Conservation (phyloP, 2,888 invertebrate species). For the Diarsia dahlii region DNA sequence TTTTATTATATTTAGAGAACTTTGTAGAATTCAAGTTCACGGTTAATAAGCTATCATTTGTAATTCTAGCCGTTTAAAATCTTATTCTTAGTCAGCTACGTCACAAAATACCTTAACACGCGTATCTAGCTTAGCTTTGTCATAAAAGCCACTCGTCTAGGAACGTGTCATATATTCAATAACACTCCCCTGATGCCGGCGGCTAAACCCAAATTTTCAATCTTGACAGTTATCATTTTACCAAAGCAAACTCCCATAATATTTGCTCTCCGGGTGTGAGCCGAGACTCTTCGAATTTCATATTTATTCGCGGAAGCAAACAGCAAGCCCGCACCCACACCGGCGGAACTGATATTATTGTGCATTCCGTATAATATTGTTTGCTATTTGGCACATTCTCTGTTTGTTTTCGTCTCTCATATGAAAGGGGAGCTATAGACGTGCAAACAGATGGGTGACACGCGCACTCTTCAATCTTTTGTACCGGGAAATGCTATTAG, state of each 20-base stretch:
- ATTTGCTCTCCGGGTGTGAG: slow-evolving; percentile 87
- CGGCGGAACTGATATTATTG: slow-evolving; percentile 91
- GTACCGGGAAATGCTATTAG: slow-evolving; percentile 85
- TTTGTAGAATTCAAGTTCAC: neutral
- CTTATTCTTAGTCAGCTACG: neutral
- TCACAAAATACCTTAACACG: slow-evolving; percentile 7
- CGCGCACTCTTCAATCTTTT: slow-evolving; percentile 81
- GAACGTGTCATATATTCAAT: slow-evolving; percentile 75
- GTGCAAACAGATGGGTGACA: slow-evolving; percentile 88
- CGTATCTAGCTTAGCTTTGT: slow-evolving; percentile 49
- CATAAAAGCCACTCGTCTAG: slow-evolving; percentile 67
- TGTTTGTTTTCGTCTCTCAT: slow-evolving; percentile 90
- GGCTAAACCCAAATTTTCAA: slow-evolving; percentile 89
- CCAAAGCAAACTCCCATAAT: slow-evolving; percentile 89
- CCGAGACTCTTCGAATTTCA: slow-evolving; percentile 89
- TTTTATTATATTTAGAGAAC: neutral
- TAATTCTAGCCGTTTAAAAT: neutral
- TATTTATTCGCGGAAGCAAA: slow-evolving; percentile 90
- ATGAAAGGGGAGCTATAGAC: slow-evolving; percentile 90
- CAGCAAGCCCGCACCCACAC: slow-evolving; percentile 82
- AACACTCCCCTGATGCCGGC: slow-evolving; percentile 78
- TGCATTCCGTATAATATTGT: slow-evolving; percentile 91
- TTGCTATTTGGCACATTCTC: slow-evolving; percentile 91
- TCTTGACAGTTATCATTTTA: slow-evolving; percentile 90
- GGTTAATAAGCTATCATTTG: neutral